Base-by-base conservation (phyloP, 2,797 vertebrate genomes). In the Anolis apletophallus region DNA sequence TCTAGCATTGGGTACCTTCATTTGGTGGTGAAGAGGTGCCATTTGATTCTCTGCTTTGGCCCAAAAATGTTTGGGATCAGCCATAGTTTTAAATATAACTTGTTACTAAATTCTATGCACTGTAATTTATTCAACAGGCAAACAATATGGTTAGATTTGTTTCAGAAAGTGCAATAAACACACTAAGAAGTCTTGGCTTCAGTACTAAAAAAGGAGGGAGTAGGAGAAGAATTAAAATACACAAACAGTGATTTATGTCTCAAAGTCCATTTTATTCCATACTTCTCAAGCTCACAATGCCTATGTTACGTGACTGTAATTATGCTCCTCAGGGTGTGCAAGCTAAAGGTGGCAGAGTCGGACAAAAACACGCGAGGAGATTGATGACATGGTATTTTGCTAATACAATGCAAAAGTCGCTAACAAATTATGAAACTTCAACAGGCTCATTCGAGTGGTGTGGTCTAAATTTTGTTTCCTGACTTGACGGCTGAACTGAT, bases 331-430 rank as follows among this genome's bases (percentile, higher is more conserved):
- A 3, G 89, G 94, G 92, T 92, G 90, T 92, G 90, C 85, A 71
- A 93, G 93, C 93, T 93, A 80, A 76, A 91, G 95, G 94, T 94
- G 95, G 93, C 91, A 92, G 92, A 95, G 90, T 85, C 89, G 93
- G 94, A 94, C 91, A 91, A 91, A 92, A 88, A 74, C 90, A 85
- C 90, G 83, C 83, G 34, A 90, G 90, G 95, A 96, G 96, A 96
- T 96, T 95, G 96, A 96, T 96, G 96, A 89, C 68, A 86, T 91
- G 59, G 29, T 89, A 92, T 87, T 94, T 94, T 93, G 94, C 86
- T 95, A 93, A 93, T 94, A 85, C 95, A 93, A 54, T 93, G 94
- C 92, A 86, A 57, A 93, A 95, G 95, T 92, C 91, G 91, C 92
- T 95, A 93, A 94, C 80, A 95, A 91, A 94, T 95, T 91, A 81